Conservation (phyloP, 2,888 invertebrate species). For the Cephus sareptanus region DNA sequence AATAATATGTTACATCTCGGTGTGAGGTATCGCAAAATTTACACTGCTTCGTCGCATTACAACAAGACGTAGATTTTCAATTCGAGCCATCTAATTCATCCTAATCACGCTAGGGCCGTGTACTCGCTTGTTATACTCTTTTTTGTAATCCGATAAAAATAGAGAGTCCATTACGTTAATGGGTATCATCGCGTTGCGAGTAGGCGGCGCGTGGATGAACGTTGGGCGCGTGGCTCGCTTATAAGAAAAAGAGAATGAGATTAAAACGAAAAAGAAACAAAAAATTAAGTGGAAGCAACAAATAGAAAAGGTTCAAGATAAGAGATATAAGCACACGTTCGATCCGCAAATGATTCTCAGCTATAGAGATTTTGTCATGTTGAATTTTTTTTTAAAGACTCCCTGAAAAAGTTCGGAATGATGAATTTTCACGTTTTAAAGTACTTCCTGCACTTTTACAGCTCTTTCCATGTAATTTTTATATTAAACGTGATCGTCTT, state of each 20-base stretch:
- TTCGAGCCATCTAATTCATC: background rate
- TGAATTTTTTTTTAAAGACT: background rate
- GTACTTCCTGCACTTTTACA: background rate
- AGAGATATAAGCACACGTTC: background rate
- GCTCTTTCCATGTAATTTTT: background rate
- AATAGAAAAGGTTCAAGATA: background rate
- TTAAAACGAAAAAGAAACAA: background rate
- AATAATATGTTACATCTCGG: constrained; percentile 3
- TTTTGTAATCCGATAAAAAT: background rate
- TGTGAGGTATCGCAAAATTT: constrained; percentile 3
- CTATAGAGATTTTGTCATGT: background rate
- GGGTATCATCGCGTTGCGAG: background rate
- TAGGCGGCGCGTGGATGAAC: background rate
- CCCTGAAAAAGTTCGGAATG: background rate
- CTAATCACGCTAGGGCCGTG: background rate
- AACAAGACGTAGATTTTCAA: background rate
- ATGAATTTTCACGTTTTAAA: background rate
- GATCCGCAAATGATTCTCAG: background rate
- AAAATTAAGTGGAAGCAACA: background rate
- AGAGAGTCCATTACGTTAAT: background rate
- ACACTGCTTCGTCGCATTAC: background rate
- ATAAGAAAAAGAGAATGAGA: background rate
- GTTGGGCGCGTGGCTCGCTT: background rate
- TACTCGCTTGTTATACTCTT: background rate
- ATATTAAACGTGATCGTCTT: background rate